Evolutionary conservation across 2,113 vertebrate species (phyloP).

Genomic region (Eurypyga helias): DNA sequence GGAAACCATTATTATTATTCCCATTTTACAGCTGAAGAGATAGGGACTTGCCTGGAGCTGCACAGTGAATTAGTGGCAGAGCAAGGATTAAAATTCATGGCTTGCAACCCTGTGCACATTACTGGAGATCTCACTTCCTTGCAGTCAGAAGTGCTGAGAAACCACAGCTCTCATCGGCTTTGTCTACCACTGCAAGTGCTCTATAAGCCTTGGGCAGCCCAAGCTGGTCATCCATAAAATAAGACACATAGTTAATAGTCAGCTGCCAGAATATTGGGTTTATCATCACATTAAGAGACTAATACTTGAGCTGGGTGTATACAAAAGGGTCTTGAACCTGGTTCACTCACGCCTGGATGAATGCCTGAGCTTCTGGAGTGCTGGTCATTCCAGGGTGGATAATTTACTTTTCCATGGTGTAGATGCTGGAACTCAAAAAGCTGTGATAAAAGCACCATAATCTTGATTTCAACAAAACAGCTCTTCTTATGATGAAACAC

Average conservation of each 20-base stretch:
- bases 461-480: neutral
- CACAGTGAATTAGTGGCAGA: constrained; percentile 33
- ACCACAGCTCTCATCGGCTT: neutral
- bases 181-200: neutral
- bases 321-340: neutral
- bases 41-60: constrained; percentile 41
- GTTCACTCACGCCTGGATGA: neutral
- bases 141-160: constrained; percentile 12
- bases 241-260: neutral
- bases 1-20: constrained; percentile 52
- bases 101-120: constrained; percentile 1
- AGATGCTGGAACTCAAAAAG: neutral
- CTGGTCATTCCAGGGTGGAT: neutral
- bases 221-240: constrained; percentile 14
- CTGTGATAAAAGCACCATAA: neutral
- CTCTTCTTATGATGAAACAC: neutral
- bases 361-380: neutral
- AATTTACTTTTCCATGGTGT: neutral
- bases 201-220: neutral
- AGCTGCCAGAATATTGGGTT: neutral
- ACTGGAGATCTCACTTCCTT: neutral
- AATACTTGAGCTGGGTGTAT: neutral
- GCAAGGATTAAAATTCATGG: constrained; percentile 47
- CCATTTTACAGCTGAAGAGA: constrained; percentile 60
- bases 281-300: neutral